Conservation (phyloP, 1,140 invertebrate genomes). For the Dolichoris vasculosae region DNA sequence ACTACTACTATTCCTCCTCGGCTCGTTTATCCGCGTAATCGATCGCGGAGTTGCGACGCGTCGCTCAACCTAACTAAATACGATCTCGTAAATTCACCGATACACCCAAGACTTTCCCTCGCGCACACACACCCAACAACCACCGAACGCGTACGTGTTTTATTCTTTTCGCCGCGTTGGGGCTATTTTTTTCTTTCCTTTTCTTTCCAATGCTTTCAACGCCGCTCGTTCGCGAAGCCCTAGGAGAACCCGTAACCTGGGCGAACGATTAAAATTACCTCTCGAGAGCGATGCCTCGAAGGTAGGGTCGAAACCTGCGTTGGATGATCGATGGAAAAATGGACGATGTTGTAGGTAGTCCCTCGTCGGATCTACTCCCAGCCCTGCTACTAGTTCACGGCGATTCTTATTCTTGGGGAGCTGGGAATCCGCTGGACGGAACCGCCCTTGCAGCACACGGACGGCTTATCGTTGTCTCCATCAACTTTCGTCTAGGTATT, state of each 20-base stretch:
- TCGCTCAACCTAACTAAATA: neutral
- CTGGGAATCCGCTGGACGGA: conserved; percentile 95
- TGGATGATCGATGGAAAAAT: neutral
- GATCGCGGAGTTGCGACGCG: neutral
- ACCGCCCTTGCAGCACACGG: conserved; percentile 92
- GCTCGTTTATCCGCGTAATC: neutral
- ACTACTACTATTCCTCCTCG: too few relatives aligned
- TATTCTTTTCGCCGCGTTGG: neutral
- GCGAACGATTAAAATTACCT: neutral
- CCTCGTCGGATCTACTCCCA: conserved; percentile 76
- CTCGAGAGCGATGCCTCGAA: neutral
- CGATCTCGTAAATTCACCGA: neutral
- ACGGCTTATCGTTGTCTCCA: conserved; percentile 94
- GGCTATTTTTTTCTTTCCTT: neutral
- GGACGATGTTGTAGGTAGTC: conserved; percentile 60
- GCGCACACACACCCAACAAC: neutral
- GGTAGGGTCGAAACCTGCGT: neutral
- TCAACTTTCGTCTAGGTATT: conserved; percentile 97
- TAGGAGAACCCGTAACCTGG: neutral
- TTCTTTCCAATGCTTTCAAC: conserved; percentile 3
- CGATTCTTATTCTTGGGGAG: conserved; percentile 95
- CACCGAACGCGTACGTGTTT: neutral
- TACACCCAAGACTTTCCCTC: neutral
- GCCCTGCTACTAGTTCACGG: conserved; percentile 94
- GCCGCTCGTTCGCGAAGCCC: neutral